These are phyloP conservation scores for Lates calcarifer DNA, from an alignment of 2,113 vertebrate species.

Conservation along the genomic window DNA sequence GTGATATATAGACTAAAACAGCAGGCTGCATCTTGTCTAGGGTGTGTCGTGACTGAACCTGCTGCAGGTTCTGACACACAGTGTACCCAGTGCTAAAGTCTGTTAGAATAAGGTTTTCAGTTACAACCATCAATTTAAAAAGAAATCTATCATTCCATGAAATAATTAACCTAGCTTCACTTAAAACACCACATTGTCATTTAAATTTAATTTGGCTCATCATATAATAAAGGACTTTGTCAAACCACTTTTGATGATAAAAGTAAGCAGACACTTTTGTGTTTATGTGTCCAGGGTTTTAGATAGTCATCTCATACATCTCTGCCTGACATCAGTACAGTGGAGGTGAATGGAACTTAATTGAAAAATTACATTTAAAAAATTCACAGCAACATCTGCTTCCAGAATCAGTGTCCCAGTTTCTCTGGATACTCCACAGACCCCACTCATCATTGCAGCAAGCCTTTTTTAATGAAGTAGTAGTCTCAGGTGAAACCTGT, in stretches of 20 bases:
- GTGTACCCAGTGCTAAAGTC: not conserved
- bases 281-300: too few relatives aligned
- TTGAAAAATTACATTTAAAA: not conserved
- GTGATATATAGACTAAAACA: not conserved
- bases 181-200: not conserved
- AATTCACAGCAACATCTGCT: not conserved
- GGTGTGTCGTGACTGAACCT: not conserved
- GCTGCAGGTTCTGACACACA: not conserved
- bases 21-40: not conserved
- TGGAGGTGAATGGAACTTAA: not conserved
- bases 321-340: not conserved
- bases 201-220: not conserved
- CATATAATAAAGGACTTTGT: not conserved
- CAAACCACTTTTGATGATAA: not conserved
- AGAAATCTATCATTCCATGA: not conserved
- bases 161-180: constrained; percentile 2
- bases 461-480: not conserved
- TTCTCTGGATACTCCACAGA: not conserved
- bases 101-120: constrained; percentile 1
- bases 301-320: not conserved
- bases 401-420: not conserved
- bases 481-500: not conserved
- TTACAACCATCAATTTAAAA: not conserved
- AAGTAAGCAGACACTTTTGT: not conserved
- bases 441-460: not conserved